Conservation (phyloP, 2,888 invertebrate genomes). For the Eristalinus sepulchralis region DNA sequence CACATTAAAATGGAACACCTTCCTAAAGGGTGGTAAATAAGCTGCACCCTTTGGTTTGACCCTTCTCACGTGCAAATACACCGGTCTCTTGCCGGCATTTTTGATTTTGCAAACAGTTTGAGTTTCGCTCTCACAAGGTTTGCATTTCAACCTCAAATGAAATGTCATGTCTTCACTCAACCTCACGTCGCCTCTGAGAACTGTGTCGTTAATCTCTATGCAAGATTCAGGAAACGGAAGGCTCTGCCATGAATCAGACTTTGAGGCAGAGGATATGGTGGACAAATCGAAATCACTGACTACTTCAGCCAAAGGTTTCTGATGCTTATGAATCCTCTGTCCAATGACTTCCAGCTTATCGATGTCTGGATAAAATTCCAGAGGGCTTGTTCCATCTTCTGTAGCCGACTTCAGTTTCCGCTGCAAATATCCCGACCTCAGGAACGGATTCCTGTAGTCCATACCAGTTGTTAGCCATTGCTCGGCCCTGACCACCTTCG, state of each 20-base stretch:
- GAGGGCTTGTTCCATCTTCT: not conserved
- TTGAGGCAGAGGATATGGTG: not conserved
- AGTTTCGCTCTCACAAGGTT: conserved; percentile 4
- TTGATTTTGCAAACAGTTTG: conserved; percentile 1
- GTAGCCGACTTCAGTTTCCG: not conserved
- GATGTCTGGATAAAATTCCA: conserved; percentile 43
- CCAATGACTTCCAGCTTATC: conserved; percentile 37
- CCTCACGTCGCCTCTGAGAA: not conserved
- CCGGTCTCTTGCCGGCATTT: conserved; percentile 18
- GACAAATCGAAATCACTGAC: conserved; percentile 24
- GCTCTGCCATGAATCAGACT: not conserved
- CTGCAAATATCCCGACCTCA: conserved; percentile 18
- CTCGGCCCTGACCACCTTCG: conserved; percentile 14
- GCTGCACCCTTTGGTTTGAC: not conserved
- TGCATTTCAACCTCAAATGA: conserved; percentile 21
- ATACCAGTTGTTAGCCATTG: conserved; percentile 9
- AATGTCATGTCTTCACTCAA: not conserved
- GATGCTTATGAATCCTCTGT: conserved; percentile 43
- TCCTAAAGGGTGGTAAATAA: not conserved
- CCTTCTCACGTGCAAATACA: conserved; percentile 7
- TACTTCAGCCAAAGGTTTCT: not conserved
- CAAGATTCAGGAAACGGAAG: conserved; percentile 13
- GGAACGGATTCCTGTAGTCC: not conserved
- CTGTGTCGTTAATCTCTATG: conserved; percentile 17
- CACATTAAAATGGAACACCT: conserved; percentile 8